A percentile compares a stretch with the other conserved stretches of the same genome.
These are phyloP conservation scores for Ceyx margarethae DNA, from an alignment of 2,113 vertebrate genomes.

Conservation along the genomic window DNA sequence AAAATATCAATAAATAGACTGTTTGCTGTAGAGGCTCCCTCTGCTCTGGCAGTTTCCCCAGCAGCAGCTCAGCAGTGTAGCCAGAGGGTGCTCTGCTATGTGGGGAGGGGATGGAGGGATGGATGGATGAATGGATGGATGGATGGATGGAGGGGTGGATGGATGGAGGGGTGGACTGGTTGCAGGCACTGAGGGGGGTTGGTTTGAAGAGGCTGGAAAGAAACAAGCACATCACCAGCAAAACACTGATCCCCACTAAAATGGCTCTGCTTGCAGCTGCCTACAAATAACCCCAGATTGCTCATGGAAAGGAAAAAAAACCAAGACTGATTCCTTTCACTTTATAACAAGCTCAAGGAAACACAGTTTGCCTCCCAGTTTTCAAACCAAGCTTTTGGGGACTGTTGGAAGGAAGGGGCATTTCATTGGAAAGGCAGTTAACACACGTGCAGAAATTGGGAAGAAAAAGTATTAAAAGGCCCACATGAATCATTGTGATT, in stretches of 20 bases:
- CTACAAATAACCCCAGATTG: not conserved
- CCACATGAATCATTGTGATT: not conserved
- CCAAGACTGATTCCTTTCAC: not conserved
- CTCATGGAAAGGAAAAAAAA: not conserved
- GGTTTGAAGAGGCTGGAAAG: not conserved
- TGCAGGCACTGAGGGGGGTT: not conserved
- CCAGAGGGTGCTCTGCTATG: not conserved
- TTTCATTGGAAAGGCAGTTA: not conserved
- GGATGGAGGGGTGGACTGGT: not conserved
- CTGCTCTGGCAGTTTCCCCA: not conserved
- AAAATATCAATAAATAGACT: slow-evolving; percentile 62
- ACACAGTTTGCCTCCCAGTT: not conserved
- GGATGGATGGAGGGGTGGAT: not conserved
- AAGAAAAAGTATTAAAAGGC: not conserved
- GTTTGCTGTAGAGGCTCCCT: slow-evolving; percentile 13
- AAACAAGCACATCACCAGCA: not conserved
- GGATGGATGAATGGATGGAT: not conserved
- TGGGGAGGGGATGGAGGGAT: not conserved
- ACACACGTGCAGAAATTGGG: accelerated
- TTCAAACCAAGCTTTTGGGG: not conserved
- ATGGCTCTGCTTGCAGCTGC: not conserved
- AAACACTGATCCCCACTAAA: not conserved
- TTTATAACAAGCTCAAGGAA: not conserved
- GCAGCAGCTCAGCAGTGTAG: not conserved
- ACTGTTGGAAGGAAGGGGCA: accelerated